Percentiles rank a stretch among this genome's conserved stretches.
phyloP scores from a whole-genome alignment of 2,113 vertebrate species.

The Speoplatyrhinus poulsoni region DNA sequence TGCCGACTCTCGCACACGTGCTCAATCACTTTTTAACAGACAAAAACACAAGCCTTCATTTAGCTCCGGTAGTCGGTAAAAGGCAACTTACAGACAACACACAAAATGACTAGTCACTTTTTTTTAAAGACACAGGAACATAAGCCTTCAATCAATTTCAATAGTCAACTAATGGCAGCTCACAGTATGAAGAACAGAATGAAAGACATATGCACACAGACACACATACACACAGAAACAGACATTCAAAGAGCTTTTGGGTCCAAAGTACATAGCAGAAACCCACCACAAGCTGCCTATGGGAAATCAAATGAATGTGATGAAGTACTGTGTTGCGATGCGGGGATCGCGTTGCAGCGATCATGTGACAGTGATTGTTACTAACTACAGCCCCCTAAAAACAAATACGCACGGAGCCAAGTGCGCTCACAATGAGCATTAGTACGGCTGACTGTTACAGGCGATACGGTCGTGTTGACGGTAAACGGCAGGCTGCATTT shows the following conservation, averaged over 20 bases:
- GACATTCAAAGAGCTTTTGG: not conserved
- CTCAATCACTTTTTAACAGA: not conserved
- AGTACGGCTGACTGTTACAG: slow-evolving; percentile 12
- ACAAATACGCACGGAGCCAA: slow-evolving; percentile 36
- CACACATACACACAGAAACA: not conserved
- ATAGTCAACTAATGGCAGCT: slow-evolving; percentile 10
- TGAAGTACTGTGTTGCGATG: slow-evolving; percentile 21
- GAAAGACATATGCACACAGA: not conserved
- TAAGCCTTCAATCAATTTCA: not conserved
- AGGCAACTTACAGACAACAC: not conserved
- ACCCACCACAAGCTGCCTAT: slow-evolving; percentile 20
- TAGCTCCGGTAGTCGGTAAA: slow-evolving; percentile 5
- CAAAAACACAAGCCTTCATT: not conserved
- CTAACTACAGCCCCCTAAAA: slow-evolving; percentile 35
- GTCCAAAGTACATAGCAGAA: slow-evolving; percentile 15
- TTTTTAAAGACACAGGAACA: not conserved
- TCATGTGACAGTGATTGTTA: slow-evolving; percentile 31
- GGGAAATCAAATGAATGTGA: slow-evolving; percentile 35
- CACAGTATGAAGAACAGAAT: slow-evolving; percentile 6
- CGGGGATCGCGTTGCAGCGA: slow-evolving; percentile 30
- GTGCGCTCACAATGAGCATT: slow-evolving; percentile 8
- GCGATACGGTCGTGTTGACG: slow-evolving; percentile 4
- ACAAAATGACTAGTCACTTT: too few relatives aligned
- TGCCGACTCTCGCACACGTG: not conserved
- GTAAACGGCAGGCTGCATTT: not conserved